Conservation (phyloP, 2,113 vertebrate species). For the Bombycilla garrulus region DNA sequence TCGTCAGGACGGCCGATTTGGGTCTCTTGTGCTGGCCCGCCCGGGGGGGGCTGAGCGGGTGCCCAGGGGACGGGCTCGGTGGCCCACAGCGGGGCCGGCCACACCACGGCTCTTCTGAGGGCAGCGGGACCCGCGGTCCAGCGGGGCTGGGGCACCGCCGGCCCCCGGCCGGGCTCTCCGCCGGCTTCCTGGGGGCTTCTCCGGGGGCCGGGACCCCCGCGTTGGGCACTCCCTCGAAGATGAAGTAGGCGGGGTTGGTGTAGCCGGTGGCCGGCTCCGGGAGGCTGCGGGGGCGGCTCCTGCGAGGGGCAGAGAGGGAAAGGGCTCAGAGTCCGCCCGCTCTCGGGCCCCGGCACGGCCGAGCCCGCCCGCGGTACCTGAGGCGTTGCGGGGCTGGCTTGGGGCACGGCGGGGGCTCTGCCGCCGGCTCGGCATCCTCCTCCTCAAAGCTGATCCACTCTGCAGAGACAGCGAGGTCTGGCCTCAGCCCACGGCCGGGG, state of each 20-base stretch:
- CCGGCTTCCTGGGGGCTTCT: background rate
- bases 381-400: background rate
- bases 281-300: constrained; percentile 63
- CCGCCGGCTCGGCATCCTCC: background rate
- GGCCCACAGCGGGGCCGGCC: background rate
- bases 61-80: rapidly evolving
- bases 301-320: background rate
- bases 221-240: constrained; percentile 81
- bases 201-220: background rate
- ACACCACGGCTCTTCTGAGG: background rate
- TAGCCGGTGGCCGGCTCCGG: constrained; percentile 72
- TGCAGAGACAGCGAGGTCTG: constrained; percentile 13
- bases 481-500: background rate
- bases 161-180: background rate
- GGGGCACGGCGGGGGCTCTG: background rate
- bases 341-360: rapidly evolving
- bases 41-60: rapidly evolving
- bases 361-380: background rate
- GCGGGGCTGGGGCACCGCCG: background rate
- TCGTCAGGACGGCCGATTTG: background rate
- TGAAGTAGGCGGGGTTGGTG: constrained; percentile 88
- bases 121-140: rapidly evolving
- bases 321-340: background rate
- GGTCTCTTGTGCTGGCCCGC: background rate
- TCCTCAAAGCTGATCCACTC: constrained; percentile 84